Conservation (phyloP, 2,888 invertebrate genomes). For the Thecophora atra region DNA sequence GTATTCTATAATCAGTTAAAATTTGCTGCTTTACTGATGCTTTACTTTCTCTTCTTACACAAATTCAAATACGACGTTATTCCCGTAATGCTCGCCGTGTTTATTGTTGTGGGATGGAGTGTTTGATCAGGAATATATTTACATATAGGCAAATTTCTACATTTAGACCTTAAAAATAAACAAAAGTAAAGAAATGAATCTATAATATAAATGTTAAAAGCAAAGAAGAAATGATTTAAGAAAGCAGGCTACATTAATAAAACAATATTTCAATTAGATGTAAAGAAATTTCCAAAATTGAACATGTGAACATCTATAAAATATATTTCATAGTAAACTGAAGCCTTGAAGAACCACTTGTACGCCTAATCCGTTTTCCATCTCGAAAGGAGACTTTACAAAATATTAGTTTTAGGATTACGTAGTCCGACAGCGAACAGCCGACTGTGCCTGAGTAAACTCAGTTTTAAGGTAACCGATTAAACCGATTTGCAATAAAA, state of each 20-base stretch:
- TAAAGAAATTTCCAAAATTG: background rate
- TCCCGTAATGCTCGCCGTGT: background rate
- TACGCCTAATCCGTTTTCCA: too few species aligned
- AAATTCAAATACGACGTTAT: background rate
- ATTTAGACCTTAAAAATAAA: constrained; percentile 23
- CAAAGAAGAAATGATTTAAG: background rate
- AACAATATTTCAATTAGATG: too few species aligned
- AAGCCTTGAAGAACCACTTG: too few species aligned
- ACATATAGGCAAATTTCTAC: background rate
- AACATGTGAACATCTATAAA: too few species aligned
- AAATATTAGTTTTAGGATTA: too few species aligned
- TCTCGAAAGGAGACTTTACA: too few species aligned
- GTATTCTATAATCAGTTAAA: constrained; percentile 51
- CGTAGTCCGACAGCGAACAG: too few species aligned
- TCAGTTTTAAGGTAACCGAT: too few species aligned
- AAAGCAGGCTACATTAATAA: too few species aligned
- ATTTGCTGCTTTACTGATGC: background rate
- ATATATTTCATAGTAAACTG: too few species aligned
- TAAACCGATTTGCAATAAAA: too few species aligned
- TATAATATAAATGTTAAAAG: background rate
- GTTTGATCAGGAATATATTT: constrained; percentile 14
- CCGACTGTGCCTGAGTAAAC: too few species aligned
- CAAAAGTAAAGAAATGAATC: background rate
- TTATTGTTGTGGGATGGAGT: background rate
- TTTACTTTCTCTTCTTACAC: background rate